Evolutionary conservation across 2,888 invertebrate species (phyloP).

Genomic region (Lumbricus terrestris): DNA sequence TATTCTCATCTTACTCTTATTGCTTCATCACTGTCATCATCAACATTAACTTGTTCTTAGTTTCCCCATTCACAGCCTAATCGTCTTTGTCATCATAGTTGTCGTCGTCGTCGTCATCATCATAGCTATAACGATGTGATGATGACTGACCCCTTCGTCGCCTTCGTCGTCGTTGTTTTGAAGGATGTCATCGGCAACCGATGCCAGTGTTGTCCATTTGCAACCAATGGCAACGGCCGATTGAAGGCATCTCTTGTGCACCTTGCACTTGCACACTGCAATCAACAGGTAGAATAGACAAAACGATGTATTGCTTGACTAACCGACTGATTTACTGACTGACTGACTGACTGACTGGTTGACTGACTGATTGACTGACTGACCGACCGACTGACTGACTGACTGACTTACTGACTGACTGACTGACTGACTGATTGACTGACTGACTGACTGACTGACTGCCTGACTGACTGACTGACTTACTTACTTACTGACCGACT

Average conservation of each 20-base stretch:
- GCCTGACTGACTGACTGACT: too few species aligned
- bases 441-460: background rate
- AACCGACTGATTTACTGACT: background rate
- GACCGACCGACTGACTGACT: background rate
- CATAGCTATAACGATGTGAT: background rate
- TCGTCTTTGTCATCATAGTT: background rate
- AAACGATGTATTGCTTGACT: too few species aligned
- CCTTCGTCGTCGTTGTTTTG: conserved; percentile 66
- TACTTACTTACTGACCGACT: background rate
- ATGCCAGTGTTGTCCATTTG: conserved; percentile 95
- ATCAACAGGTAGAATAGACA: conserved; percentile 20
- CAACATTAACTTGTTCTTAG: background rate
- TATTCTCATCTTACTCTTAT: background rate
- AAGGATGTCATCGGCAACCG: conserved; percentile 89
- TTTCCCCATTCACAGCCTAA: background rate
- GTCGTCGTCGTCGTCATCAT: background rate
- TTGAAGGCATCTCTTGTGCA: conserved; percentile 86
- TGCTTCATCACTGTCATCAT: background rate
- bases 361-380: background rate
- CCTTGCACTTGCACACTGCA: conserved; percentile 89
- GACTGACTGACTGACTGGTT: background rate
- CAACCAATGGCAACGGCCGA: conserved; percentile 88
- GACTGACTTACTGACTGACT: background rate
- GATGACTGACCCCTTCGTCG: conserved; percentile 75
- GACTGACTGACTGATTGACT: background rate